Evolutionary conservation across 2,797 vertebrate genomes (phyloP), one percentile per base, ranked within the genome.

Genomic region (Cichlasoma orientale): DNA sequence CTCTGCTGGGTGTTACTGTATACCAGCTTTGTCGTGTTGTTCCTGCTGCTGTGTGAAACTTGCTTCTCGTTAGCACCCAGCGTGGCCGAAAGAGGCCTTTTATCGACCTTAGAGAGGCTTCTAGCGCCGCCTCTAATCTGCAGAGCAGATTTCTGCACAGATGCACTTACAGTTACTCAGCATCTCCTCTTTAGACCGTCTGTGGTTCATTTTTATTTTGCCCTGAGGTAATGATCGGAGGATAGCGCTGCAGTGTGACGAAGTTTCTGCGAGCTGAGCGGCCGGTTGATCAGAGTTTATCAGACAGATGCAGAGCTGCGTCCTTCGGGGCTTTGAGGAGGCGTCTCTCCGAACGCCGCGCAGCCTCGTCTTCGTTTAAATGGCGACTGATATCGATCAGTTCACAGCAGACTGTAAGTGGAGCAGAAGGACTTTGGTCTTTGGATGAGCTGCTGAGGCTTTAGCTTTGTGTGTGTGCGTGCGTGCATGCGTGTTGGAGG

Each of bases 381-480:
- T 41, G 69, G 78, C 77, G 75, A 87, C 75, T 1, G 29, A 47
- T 66, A 66, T 66, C 3, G 23, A 19, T 88, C 74, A n/a, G 76
- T 74, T 86, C 56, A 33, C n/a, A 13, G 41, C 71, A 56, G 47
- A 27, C 16, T n/a, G 56, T 75, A 77, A 80, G 29, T 72, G 18
- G 66, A 86, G 72, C 80, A 88, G 82, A 25, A 61, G 81, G 81
- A 77, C 84, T 80, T 74, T 82, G 66, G 50, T 78, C 55, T 73
- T 36, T 77, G 36, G 82, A 77, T 2, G 13, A 82, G 71, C 66
- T 69, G 74, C 53, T 0, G 16, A 25, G 4, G 36, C 54, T 54
- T 55, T 25, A 50, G 50, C 12, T 55, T 16, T 27, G 27, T 27
- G 2, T 27, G 27, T 27, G 27, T 27, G 27, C 4, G 27, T 27